A percentile compares a stretch with the other conserved stretches of the same genome.
Conservation (phyloP, 2,113 vertebrate species). For the Noturus placidus region DNA sequence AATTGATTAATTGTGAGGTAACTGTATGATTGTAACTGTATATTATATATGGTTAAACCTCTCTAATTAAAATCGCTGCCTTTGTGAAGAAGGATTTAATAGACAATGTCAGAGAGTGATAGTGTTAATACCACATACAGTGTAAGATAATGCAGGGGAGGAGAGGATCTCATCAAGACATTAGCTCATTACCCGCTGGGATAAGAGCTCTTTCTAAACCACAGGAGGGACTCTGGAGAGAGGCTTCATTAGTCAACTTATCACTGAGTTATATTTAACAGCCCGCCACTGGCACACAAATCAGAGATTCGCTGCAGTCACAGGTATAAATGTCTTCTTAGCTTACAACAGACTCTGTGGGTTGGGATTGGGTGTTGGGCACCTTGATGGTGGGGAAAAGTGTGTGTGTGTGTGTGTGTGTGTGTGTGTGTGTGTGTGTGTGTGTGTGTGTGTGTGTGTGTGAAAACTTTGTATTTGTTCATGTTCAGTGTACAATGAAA, state of each 20-base stretch:
- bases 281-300: constrained; percentile 21
- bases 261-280: constrained; percentile 48
- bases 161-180: constrained; percentile 46
- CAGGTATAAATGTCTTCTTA: neutral
- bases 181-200: constrained; percentile 32
- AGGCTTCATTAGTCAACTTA: constrained; percentile 42
- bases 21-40: neutral
- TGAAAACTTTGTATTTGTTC: neutral
- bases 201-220: constrained; percentile 43
- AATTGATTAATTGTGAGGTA: neutral
- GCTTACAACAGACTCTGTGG: neutral
- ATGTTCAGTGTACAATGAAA: neutral
- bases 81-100: constrained; percentile 10
- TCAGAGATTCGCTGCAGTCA: constrained; percentile 7
- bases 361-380: constrained; percentile 17
- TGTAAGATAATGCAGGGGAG: constrained; percentile 15
- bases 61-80: constrained; percentile 19
- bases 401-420: neutral
- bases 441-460: neutral
- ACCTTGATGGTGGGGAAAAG: neutral
- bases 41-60: neutral
- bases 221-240: constrained; percentile 24
- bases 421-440: neutral
- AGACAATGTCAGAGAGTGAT: constrained; percentile 29
- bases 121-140: constrained; percentile 41